A percentile compares a stretch with the other conserved stretches of the same genome.
Evolutionary conservation across 2,888 invertebrate species (phyloP).

Genomic region (Polylopha cassiicola): DNA sequence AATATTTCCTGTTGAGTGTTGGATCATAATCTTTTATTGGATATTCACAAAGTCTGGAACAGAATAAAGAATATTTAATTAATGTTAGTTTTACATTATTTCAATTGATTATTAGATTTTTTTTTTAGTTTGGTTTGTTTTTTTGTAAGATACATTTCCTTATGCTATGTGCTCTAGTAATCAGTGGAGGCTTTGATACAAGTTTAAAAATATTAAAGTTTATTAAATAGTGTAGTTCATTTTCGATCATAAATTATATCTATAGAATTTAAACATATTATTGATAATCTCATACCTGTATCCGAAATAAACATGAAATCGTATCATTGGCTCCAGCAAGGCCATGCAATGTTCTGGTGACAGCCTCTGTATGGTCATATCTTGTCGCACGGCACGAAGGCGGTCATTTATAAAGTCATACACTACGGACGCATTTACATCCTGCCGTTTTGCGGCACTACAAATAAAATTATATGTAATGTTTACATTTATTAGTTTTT

Average conservation of each 20-base stretch:
- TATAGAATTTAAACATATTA: neutral
- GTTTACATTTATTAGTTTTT: neutral
- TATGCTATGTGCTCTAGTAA: too few species aligned
- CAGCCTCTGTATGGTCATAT: slow-evolving; percentile 85
- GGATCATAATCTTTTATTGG: slow-evolving; percentile 79
- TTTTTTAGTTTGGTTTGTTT: neutral
- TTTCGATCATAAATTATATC: slow-evolving; percentile 11
- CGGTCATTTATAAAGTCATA: slow-evolving; percentile 89
- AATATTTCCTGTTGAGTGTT: slow-evolving; percentile 81
- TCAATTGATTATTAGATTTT: neutral
- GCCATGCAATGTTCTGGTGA: slow-evolving; percentile 67
- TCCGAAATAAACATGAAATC: slow-evolving; percentile 83
- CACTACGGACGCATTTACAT: slow-evolving; percentile 55
- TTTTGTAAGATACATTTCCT: neutral
- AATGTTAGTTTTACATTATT: neutral
- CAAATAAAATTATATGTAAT: slow-evolving; percentile 17
- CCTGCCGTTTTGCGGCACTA: slow-evolving; percentile 49
- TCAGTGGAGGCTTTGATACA: too few species aligned
- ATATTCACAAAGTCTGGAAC: slow-evolving; percentile 78
- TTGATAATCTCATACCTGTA: slow-evolving; percentile 76
- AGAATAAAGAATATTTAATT: neutral
- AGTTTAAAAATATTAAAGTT: neutral
- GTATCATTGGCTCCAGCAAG: slow-evolving; percentile 84
- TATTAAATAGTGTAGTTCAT: slow-evolving; percentile 1
- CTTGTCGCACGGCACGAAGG: slow-evolving; percentile 85